Base-by-base conservation (phyloP, 2,797 vertebrate genomes). In the Cynodonichthys magdalenae region DNA sequence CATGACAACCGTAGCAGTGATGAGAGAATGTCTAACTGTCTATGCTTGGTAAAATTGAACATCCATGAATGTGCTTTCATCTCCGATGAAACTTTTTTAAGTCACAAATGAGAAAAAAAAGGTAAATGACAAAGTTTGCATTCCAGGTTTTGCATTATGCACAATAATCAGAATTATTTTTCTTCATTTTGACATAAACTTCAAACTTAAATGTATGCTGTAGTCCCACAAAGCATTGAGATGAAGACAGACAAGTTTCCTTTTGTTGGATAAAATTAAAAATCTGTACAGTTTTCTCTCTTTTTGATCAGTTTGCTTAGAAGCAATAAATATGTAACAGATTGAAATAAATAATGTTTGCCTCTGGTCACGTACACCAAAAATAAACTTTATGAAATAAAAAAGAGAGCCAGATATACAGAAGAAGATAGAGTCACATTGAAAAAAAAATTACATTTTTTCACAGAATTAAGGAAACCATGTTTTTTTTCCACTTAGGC, bases 251-350 rank as follows among this genome's bases (percentile, higher is more conserved):
- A 36, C 77, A 58, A 18, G 53, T 69, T 49, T 59, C 46, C 15
- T 80, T 44, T 61, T 14, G 29, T 64, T 71, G 4, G 42, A 59
- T 20, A 29, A 68, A 67, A 50, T 65, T 56, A 59, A 53, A 81
- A 71, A 72, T 71, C 79, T 83, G 66, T 87, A 81, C 75, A 86
- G 54, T 53, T 48, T 69, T 75, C 55, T 79, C 6, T 3, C 63
- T 66, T 59, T 67, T 58, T 58, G 67, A 76, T 66, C 67, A 60
- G 61, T 54, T 71, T 67, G 39, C 68, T 69, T 77, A 77, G 90
- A 87, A 85, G 81, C 68, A 89, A 90, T 89, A 90, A 91, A 93
- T 91, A 90, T 54, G 29, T 71, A 81, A 79, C 67, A 74, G 55
- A 69, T 80, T 75, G 57, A 86, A 88, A 91, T 90, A 92, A 92